These are phyloP conservation scores for Sternotherus odoratus DNA, from an alignment of 2,797 vertebrate species.

Conservation along the genomic window DNA sequence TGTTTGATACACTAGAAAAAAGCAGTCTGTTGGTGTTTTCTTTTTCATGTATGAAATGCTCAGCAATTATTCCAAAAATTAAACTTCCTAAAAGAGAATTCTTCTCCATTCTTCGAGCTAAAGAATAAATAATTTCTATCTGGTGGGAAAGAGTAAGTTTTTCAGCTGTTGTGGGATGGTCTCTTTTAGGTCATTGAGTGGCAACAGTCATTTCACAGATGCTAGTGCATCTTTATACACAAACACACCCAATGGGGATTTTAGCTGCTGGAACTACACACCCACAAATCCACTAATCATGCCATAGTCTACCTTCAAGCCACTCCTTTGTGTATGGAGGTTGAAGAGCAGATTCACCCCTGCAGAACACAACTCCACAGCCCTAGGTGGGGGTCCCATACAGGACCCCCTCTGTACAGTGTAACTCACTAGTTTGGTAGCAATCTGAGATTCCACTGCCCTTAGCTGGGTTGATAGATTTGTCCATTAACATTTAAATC, in stretches of 20 bases:
- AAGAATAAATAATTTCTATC: background rate
- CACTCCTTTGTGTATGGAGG: background rate
- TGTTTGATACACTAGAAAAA: background rate
- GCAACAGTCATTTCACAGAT: background rate
- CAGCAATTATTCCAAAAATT: background rate
- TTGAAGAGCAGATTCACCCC: background rate
- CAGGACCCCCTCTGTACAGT: background rate
- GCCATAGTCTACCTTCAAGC: background rate
- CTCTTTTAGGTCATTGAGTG: background rate
- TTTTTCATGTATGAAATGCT: background rate
- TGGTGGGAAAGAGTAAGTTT: rapidly evolving
- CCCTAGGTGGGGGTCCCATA: background rate
- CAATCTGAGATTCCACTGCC: background rate
- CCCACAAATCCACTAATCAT: background rate
- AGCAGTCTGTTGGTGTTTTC: background rate
- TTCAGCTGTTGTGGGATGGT: background rate
- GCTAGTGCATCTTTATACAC: background rate
- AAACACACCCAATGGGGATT: background rate
- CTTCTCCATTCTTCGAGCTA: background rate
- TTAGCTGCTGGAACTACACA: background rate
- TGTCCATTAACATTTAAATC: background rate
- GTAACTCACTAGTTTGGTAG: background rate
- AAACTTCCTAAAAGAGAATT: background rate
- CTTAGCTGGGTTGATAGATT: background rate
- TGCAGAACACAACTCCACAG: background rate